Percentiles rank a stretch among this genome's conserved stretches.
These are phyloP conservation scores for Drosophila elegans DNA, from an alignment of 1,140 invertebrate species.

Conservation along the genomic window DNA sequence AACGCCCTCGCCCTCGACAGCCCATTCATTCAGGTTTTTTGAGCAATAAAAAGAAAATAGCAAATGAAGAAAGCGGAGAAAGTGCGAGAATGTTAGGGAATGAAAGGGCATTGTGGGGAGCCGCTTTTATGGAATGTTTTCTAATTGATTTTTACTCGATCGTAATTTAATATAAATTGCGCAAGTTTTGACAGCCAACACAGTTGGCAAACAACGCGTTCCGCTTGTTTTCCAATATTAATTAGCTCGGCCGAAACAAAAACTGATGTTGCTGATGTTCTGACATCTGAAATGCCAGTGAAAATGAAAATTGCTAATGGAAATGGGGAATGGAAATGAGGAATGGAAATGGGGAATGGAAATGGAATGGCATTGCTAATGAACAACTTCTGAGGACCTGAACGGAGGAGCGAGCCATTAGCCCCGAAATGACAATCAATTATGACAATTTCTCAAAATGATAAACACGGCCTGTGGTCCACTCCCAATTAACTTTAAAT, in stretches of 20 bases:
- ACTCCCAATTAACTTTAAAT: constrained; percentile 57
- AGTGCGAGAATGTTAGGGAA: neutral
- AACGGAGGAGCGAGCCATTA: constrained; percentile 22
- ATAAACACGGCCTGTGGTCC: constrained; percentile 57
- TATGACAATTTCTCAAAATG: constrained; percentile 65
- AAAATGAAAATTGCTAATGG: constrained; percentile 35
- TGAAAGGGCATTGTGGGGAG: constrained; percentile 55
- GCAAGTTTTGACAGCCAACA: constrained; percentile 72
- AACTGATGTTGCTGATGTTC: constrained; percentile 45
- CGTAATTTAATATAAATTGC: constrained; percentile 81
- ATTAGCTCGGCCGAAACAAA: constrained; percentile 48
- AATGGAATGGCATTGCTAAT: constrained; percentile 15
- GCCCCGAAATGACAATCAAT: constrained; percentile 63
- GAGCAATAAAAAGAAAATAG: constrained; percentile 7
- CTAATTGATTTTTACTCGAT: constrained; percentile 74
- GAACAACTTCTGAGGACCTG: constrained; percentile 33
- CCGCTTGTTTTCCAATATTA: constrained; percentile 61
- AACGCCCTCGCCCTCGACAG: constrained; percentile 24
- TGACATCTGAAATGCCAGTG: constrained; percentile 47
- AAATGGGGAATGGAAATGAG: constrained; percentile 30
- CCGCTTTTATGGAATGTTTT: constrained; percentile 68
- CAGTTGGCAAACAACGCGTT: constrained; percentile 35
- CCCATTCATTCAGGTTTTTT: constrained; percentile 26
- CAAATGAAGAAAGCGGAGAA: neutral
- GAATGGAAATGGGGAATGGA: constrained; percentile 25